Evolutionary conservation across 2,113 vertebrate genomes (phyloP).

Genomic region (Oophaga pumilio): DNA sequence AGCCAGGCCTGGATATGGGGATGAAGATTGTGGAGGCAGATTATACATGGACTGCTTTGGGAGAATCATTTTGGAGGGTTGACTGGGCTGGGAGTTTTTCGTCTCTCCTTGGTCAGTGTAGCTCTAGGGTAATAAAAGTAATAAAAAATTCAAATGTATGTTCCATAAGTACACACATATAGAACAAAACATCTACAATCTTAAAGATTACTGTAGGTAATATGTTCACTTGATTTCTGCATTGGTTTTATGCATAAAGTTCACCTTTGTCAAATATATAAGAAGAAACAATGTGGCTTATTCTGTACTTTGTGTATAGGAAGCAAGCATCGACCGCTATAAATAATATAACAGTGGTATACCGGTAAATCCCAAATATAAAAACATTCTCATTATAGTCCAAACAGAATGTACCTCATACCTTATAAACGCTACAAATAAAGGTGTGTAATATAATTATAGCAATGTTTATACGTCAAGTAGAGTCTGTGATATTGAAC

Average conservation of each 20-base stretch:
- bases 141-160: background rate
- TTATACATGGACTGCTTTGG: constrained; percentile 89
- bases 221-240: too few relatives aligned
- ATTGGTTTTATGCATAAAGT: too few relatives aligned
- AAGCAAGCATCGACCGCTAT: background rate
- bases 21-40: constrained; percentile 86
- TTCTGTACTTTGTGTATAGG: background rate
- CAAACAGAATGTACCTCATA: background rate
- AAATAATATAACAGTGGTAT: background rate
- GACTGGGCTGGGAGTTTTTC: constrained; percentile 82
- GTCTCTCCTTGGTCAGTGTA: constrained; percentile 88
- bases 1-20: constrained; percentile 86
- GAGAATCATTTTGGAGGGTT: constrained; percentile 91
- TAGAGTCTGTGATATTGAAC: background rate
- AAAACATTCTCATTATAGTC: background rate
- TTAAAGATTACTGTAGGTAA: too few relatives aligned
- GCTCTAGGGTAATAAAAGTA: constrained; percentile 72
- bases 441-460: background rate
- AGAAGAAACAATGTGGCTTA: background rate
- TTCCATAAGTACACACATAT: background rate
- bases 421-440: background rate
- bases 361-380: background rate
- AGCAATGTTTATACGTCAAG: background rate
- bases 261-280: background rate
- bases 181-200: too few relatives aligned